Base-by-base conservation (phyloP, 2,113 vertebrate genomes). In the Bambusicola thoracicus region DNA sequence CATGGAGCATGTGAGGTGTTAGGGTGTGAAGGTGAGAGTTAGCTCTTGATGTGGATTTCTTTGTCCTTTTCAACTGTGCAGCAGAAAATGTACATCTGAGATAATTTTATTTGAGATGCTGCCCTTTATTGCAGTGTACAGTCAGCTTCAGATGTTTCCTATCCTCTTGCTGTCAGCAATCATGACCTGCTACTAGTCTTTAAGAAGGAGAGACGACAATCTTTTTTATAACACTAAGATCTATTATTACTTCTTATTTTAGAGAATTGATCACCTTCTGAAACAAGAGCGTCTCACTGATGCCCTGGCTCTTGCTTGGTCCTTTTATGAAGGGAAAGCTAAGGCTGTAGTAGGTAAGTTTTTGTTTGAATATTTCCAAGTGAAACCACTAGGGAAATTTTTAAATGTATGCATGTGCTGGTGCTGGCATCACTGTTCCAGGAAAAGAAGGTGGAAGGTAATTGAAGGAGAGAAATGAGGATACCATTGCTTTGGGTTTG, bases 221-320 rank as follows among this genome's bases (percentile, higher is more conserved):
- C 9, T 85, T 36, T 84, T 69, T 16, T 82, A 17, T 69, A 20
- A 13, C 19, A 40, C 75, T 83, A 29, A 96, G 20, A 2, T 91
- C 38, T 81, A 20, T 0, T 69, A 24, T 96, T 68, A 75, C 29
- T 86, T 58, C 29, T 86, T 58, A 4, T 96, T 97, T 82, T 95
- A 99, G 99, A 98, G 99, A 78, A 97, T 99, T 48, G 99, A 99
- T 95, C 98, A 98, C 69, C 97, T 99, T 46, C 94, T 99, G 97
- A 99, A 99, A 85, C 99, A 99, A 96, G 99, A 99, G 81, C 98
- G 98, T 88, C 98, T 99, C 86, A 98, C 98, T 6, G 99, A 99
- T 97, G 99, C 99, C n/a, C 97, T 99, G 70, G 97, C 98, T 87
- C 97, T 99, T 69, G 99, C 99, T 27, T 99, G 99, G 99, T 99